Evolutionary conservation across 2,797 vertebrate genomes (phyloP), one percentile per base, ranked within the genome.

Genomic region (Liparis tanakae): DNA sequence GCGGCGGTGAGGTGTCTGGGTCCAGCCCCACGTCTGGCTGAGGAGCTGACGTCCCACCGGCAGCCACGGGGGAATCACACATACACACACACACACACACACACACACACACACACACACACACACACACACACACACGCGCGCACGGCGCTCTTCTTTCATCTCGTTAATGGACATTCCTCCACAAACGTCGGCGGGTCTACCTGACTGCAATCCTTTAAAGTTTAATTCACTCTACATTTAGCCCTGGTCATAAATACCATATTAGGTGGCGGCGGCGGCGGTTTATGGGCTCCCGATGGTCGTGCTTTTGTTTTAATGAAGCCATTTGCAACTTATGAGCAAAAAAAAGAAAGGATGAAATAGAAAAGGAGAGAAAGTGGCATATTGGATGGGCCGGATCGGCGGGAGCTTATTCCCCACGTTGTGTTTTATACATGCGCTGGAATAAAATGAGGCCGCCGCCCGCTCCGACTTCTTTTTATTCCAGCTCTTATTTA

Each of bases 191-290:
- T 94, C 94, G 94, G 93, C 89, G 20, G 93, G 95, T 95, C 96
- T 98, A 99, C 97, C 98, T 99, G 98, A 95, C 95, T 96, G 91
- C 88, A 95, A 95, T 96, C 93, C 95, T 96, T 99, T 98, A 98
- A 98, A 98, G 94, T 98, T 98, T 98, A 98, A 98, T 98, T 98
- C 95, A 96, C 94, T 97, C 96, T 97, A 97, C 97, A 98, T 99
- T 99, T 98, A 97, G 96, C 90, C 90, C 81, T 37, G 95, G 95
- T 97, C 96, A 97, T 98, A 98, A 99, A 98, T 97, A 98, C 95
- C 96, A 95, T 96, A 95, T 97, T 97, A 97, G 96, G 95, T 96
- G 96, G 95, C 95, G 92, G 94, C 95, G 91, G 94, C 96, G 92
- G 94, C 95, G 91, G 94, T 96, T 96, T 94, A 94, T 94, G 93